A percentile compares a stretch with the other conserved stretches of the same genome.
phyloP scores from a whole-genome alignment of 2,888 invertebrate genomes.

The Agriopis marginaria region DNA sequence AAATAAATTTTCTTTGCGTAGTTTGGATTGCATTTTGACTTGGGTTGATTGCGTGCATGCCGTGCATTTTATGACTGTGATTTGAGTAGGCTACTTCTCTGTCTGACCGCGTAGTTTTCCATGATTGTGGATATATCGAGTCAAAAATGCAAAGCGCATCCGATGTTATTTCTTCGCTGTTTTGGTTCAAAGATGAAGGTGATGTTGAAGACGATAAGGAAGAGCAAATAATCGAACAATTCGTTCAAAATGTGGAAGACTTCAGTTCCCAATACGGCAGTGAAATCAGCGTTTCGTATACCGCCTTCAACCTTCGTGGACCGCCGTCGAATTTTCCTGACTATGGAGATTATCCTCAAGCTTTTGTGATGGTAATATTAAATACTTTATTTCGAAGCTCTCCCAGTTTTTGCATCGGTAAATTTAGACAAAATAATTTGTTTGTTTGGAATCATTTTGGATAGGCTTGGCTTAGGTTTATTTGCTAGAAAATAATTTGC shows the following conservation, averaged over 20 bases:
- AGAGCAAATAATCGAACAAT: conserved; percentile 89
- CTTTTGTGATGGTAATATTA: conserved; percentile 93
- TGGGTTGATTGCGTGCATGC: background rate
- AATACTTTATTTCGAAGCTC: background rate
- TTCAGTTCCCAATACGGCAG: conserved; percentile 97
- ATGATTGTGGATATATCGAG: conserved; percentile 7
- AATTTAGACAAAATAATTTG: background rate
- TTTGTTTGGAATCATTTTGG: conserved; percentile 2
- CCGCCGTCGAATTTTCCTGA: conserved; percentile 94
- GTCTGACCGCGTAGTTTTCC: conserved; percentile 13
- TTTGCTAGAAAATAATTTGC: background rate
- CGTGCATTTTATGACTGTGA: background rate
- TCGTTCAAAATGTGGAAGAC: conserved; percentile 91
- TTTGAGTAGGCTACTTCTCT: background rate
- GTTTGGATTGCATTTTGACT: background rate
- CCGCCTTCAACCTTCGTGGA: conserved; percentile 94
- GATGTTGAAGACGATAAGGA: conserved; percentile 66
- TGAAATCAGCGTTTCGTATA: conserved; percentile 94
- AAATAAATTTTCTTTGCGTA: conserved; percentile 8
- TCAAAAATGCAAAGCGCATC: conserved; percentile 77
- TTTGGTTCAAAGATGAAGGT: conserved; percentile 73
- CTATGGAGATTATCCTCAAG: conserved; percentile 96
- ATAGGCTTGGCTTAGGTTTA: background rate
- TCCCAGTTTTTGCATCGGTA: background rate
- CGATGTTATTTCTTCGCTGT: conserved; percentile 76